Evolutionary conservation across 2,113 vertebrate species (phyloP).

Genomic region (Neodontobutis hainanensis): DNA sequence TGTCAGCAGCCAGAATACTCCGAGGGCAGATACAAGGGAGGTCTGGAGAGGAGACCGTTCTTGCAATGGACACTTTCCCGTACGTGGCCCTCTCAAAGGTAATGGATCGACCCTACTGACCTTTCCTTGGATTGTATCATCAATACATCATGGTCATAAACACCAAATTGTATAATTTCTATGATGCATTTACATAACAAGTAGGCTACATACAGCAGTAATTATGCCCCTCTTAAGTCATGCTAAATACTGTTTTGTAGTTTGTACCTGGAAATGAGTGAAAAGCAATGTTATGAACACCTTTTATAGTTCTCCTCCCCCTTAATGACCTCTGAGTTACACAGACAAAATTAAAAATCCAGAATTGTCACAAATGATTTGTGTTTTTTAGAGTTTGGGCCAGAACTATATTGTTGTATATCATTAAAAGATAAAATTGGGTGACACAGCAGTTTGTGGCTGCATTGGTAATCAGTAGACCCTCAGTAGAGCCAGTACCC

Average conservation of each 20-base stretch:
- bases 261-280: neutral
- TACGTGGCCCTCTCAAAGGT: slow-evolving; percentile 84
- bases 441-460: neutral
- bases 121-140: neutral
- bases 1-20: slow-evolving; percentile 81
- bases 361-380: too few species aligned
- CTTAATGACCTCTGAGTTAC: too few species aligned
- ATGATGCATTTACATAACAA: neutral
- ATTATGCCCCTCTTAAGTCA: neutral
- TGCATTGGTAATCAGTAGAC: neutral
- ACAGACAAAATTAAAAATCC: too few species aligned
- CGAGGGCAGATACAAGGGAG: slow-evolving; percentile 76
- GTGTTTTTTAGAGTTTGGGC: too few species aligned
- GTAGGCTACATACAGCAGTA: too few species aligned
- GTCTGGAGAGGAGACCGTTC: slow-evolving; percentile 76
- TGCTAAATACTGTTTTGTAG: neutral
- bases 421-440: too few species aligned
- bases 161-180: neutral
- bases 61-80: slow-evolving; percentile 82
- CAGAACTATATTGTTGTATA: too few species aligned
- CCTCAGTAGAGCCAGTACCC: neutral
- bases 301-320: too few species aligned
- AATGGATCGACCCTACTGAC: slow-evolving; percentile 10
- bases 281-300: neutral
- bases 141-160: neutral